A percentile compares a stretch with the other conserved stretches of the same genome.
These are phyloP conservation scores for Drosophila paramelanica DNA, from an alignment of 2,888 invertebrate species.

Conservation along the genomic window DNA sequence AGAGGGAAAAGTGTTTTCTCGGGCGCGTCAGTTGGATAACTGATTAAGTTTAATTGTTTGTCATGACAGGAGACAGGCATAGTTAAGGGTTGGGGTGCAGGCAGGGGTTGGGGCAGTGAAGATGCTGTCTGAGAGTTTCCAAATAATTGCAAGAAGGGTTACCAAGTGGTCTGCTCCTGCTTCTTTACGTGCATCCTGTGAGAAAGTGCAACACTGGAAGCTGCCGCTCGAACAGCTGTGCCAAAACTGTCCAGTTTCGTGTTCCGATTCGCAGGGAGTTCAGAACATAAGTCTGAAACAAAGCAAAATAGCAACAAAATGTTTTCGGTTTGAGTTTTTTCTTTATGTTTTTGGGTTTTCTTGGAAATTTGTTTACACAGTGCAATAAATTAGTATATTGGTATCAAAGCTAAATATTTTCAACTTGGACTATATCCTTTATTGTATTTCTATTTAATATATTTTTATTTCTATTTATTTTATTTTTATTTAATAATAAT, in stretches of 20 bases:
- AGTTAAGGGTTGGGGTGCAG: constrained; percentile 1
- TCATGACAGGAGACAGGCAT: constrained; percentile 31
- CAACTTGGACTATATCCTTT: no score
- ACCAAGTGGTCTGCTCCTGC: constrained; percentile 13
- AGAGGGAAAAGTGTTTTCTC: constrained; percentile 64
- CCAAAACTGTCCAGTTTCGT: constrained; percentile 26
- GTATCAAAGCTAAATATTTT: no score
- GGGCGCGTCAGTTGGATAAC: constrained; percentile 53
- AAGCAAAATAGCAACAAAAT: no score
- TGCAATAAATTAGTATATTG: no score
- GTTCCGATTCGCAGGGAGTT: background rate
- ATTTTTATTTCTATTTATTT: no score
- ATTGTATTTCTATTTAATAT: no score
- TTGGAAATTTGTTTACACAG: no score
- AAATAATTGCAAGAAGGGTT: constrained; percentile 58
- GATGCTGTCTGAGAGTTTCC: constrained; percentile 48
- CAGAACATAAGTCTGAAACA: background rate
- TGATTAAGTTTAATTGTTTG: constrained; percentile 68
- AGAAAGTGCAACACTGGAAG: constrained; percentile 18
- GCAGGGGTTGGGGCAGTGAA: background rate
- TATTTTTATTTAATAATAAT: no score
- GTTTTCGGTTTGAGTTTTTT: no score
- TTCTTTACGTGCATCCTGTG: constrained; percentile 23
- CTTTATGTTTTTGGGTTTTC: no score
- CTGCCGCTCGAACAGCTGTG: constrained; percentile 26